Percentiles rank a stretch among this genome's conserved stretches.
phyloP scores from a whole-genome alignment of 2,113 vertebrate genomes.

The Vombatus ursinus region DNA sequence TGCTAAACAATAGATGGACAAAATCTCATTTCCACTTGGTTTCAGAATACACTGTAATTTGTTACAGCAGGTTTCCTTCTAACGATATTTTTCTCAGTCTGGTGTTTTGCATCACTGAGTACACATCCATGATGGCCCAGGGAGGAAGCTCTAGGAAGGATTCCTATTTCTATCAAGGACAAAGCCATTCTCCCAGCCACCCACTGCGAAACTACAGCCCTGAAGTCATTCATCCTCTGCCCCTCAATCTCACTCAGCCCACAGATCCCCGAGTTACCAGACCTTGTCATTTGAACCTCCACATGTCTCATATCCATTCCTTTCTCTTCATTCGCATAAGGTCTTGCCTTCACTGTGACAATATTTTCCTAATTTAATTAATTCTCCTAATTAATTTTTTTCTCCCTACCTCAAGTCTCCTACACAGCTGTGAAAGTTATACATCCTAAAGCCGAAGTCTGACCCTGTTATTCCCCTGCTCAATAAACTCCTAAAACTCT shows the following conservation, averaged over 20 bases:
- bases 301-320: neutral
- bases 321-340: neutral
- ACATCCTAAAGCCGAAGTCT: no score
- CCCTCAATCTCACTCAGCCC: neutral
- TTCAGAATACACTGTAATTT: neutral
- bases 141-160: conserved; percentile 18
- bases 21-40: neutral
- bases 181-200: neutral
- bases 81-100: conserved; percentile 33
- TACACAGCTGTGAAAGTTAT: neutral
- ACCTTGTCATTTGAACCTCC: neutral
- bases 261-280: neutral
- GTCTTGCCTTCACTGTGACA: neutral
- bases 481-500: neutral
- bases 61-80: conserved; percentile 29
- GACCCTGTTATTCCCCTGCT: neutral
- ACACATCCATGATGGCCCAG: neutral
- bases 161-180: conserved; percentile 14
- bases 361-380: neutral
- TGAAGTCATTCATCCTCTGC: neutral
- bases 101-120: conserved; percentile 25
- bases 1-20: neutral
- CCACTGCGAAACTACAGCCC: neutral
- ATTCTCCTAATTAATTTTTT: neutral
- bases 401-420: neutral